phyloP scores from a whole-genome alignment of 2,888 invertebrate species.

The Volucella zonaria region DNA sequence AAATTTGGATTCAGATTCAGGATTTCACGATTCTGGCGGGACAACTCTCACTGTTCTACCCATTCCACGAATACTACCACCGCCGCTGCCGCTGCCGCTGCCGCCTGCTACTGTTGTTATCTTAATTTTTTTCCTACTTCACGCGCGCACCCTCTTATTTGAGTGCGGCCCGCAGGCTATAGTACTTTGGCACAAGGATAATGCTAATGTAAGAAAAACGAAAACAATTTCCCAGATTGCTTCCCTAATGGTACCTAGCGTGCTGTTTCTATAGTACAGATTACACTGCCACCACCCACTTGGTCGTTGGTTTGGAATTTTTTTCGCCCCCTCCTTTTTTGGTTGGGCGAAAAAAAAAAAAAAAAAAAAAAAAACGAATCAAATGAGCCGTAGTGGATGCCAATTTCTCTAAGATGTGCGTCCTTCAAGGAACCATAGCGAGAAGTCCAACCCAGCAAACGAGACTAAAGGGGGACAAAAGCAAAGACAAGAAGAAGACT shows the following conservation, averaged over 20 bases:
- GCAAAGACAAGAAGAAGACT: neutral
- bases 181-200: constrained; percentile 72
- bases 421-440: constrained; percentile 55
- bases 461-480: constrained; percentile 51
- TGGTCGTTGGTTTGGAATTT: constrained; percentile 5
- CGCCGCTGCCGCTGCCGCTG: constrained; percentile 1
- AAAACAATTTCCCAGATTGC: constrained; percentile 73
- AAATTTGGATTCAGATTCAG: constrained; percentile 66
- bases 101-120: constrained; percentile 47
- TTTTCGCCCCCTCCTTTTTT: constrained; percentile 1
- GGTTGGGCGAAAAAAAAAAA: constrained; percentile 5
- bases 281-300: neutral
- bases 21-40: neutral
- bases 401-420: constrained; percentile 55
- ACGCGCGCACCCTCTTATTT: constrained; percentile 41
- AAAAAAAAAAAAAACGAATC: constrained; percentile 22
- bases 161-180: constrained; percentile 60
- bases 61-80: neutral
- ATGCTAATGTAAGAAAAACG: constrained; percentile 72
- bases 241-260: constrained; percentile 72
- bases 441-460: constrained; percentile 33
- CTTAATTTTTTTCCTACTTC: constrained; percentile 53
- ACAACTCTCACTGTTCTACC: too few relatives aligned
- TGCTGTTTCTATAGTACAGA: constrained; percentile 29
- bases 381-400: constrained; percentile 57